Conservation (phyloP, 2,888 invertebrate species). For the Tetanocera ferruginea region DNA sequence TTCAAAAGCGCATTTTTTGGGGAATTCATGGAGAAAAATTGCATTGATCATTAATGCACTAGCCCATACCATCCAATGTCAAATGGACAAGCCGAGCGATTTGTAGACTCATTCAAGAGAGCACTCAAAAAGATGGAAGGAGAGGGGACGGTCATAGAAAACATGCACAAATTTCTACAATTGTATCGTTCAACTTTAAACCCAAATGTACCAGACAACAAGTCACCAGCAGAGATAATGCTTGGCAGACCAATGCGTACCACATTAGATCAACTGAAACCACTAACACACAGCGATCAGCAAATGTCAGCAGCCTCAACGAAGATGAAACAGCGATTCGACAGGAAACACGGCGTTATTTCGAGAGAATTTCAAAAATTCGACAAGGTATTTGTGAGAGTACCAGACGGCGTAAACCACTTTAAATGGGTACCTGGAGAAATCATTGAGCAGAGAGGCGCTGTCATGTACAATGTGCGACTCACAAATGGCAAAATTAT, state of each 20-base stretch:
- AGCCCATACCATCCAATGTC: slow-evolving; percentile 45
- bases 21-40: slow-evolving; percentile 32
- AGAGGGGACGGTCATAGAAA: slow-evolving; percentile 39
- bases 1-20: slow-evolving; percentile 39
- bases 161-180: slow-evolving; percentile 47
- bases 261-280: slow-evolving; percentile 43
- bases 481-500: too few relatives aligned
- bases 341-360: too few relatives aligned
- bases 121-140: slow-evolving; percentile 42
- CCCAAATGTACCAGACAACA: slow-evolving; percentile 40
- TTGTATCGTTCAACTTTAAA: slow-evolving; percentile 48
- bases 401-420: too few relatives aligned
- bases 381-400: too few relatives aligned
- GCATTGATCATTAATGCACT: slow-evolving; percentile 38
- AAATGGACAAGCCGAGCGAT: slow-evolving; percentile 51
- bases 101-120: slow-evolving; percentile 49
- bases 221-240: slow-evolving; percentile 47
- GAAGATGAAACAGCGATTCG: too few relatives aligned
- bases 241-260: slow-evolving; percentile 45
- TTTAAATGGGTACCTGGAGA: too few relatives aligned
- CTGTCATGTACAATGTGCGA: too few relatives aligned
- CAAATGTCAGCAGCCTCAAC: too few relatives aligned
- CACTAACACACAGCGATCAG: too few relatives aligned
- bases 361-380: too few relatives aligned
- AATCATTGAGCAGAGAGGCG: too few relatives aligned